phyloP scores from a whole-genome alignment of 1,140 invertebrate genomes.

The Microplitis mediator region DNA sequence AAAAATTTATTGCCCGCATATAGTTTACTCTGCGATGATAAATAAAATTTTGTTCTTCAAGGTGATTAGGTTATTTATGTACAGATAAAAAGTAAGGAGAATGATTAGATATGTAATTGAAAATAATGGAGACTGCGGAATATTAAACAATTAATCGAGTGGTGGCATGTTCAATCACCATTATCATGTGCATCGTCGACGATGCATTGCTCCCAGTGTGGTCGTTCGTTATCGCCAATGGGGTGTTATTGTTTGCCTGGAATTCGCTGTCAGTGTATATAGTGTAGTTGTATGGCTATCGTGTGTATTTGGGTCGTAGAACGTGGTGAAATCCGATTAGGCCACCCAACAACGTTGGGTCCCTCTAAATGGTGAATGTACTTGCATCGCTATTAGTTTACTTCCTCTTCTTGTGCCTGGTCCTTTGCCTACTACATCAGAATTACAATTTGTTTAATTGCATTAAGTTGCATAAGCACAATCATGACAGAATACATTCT shows the following conservation, averaged over 20 bases:
- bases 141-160: slow-evolving; percentile 10
- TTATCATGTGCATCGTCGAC: not conserved
- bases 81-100: too few species aligned
- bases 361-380: not conserved
- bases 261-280: not conserved
- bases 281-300: not conserved
- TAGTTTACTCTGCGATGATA: too few species aligned
- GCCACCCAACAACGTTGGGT: not conserved
- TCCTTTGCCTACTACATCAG: not conserved
- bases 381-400: not conserved
- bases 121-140: not conserved
- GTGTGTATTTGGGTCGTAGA: not conserved
- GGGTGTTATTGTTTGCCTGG: slow-evolving; percentile 10
- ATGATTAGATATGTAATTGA: too few species aligned
- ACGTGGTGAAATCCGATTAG: slow-evolving; percentile 8
- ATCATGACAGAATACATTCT: too few species aligned
- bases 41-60: too few species aligned
- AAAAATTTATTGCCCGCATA: too few species aligned
- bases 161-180: slow-evolving; percentile 2
- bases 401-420: not conserved
- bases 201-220: slow-evolving; percentile 3
- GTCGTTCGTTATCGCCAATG: slow-evolving; percentile 13
- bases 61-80: too few species aligned
- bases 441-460: not conserved
- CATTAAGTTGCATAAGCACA: not conserved